phyloP scores from a whole-genome alignment of 2,888 invertebrate genomes.

The Ephialtes manifestator region DNA sequence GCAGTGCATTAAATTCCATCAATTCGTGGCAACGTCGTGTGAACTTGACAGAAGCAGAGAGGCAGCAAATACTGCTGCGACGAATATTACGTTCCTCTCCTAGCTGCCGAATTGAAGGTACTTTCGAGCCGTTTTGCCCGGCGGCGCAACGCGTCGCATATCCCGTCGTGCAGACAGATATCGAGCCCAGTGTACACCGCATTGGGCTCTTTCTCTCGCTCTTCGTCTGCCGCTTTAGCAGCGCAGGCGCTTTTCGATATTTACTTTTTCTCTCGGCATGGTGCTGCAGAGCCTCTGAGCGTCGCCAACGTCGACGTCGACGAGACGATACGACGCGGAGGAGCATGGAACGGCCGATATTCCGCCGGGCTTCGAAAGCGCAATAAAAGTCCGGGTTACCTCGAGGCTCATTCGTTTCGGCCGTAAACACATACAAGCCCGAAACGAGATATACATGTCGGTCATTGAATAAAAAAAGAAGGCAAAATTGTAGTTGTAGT shows the following conservation, averaged over 20 bases:
- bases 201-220: neutral
- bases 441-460: neutral
- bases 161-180: slow-evolving; percentile 4
- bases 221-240: no score
- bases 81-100: slow-evolving; percentile 3
- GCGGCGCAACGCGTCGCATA: neutral
- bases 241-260: slow-evolving; percentile 40
- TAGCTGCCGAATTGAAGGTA: neutral
- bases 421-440: slow-evolving; percentile 6
- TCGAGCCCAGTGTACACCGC: neutral
- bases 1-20: neutral
- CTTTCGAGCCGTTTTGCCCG: slow-evolving; percentile 4
- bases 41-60: neutral
- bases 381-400: slow-evolving; percentile 19
- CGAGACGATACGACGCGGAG: neutral
- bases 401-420: slow-evolving; percentile 28
- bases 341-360: neutral
- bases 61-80: neutral
- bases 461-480: neutral
- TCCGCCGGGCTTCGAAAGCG: slow-evolving; percentile 18
- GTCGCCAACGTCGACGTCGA: slow-evolving; percentile 2
- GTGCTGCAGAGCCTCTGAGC: neutral
- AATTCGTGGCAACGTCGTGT: neutral
- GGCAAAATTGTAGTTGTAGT: no score
- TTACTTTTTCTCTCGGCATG: slow-evolving; percentile 31